Conservation (phyloP, 2,888 invertebrate genomes). For the Trisateles emortualis region DNA sequence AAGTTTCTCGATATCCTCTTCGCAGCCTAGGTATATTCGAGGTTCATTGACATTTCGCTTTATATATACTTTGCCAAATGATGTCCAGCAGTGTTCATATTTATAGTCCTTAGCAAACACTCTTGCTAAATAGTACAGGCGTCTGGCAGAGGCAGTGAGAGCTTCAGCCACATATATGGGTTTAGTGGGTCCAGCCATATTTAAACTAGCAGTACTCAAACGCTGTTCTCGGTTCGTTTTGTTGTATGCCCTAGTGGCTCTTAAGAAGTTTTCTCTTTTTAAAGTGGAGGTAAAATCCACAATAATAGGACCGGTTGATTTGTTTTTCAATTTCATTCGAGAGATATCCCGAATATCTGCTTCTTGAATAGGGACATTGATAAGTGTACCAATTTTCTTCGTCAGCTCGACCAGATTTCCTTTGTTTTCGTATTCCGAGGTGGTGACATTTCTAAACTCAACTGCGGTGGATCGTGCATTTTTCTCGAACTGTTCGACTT, state of each 20-base stretch:
- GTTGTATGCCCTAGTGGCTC: constrained; percentile 4
- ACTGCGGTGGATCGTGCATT: constrained; percentile 3
- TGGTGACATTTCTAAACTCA: constrained; percentile 14
- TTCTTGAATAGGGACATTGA: constrained; percentile 8
- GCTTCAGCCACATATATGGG: constrained; percentile 15
- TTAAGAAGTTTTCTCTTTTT: no score
- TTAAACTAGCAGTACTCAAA: constrained; percentile 5
- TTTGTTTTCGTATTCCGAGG: constrained; percentile 4
- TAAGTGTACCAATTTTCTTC: constrained; percentile 10
- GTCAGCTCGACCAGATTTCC: constrained; percentile 4
- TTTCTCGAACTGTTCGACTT: no score
- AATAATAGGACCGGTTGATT: constrained; percentile 6
- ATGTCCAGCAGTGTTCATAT: no score
- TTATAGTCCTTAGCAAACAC: constrained; percentile 12
- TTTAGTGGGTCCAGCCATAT: no score
- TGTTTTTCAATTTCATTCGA: constrained; percentile 7
- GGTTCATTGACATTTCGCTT: no score
- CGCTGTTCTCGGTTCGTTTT: constrained; percentile 5
- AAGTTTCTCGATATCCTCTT: no score
- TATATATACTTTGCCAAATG: constrained; percentile 7
- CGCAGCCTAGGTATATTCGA: no score
- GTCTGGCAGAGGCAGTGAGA: constrained; percentile 11
- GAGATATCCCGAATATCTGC: constrained; percentile 12
- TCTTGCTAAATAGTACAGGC: constrained; percentile 7
- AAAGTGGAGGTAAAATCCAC: constrained; percentile 11